These are phyloP conservation scores for Channa maculata DNA, from an alignment of 2,113 vertebrate species.

Conservation along the genomic window DNA sequence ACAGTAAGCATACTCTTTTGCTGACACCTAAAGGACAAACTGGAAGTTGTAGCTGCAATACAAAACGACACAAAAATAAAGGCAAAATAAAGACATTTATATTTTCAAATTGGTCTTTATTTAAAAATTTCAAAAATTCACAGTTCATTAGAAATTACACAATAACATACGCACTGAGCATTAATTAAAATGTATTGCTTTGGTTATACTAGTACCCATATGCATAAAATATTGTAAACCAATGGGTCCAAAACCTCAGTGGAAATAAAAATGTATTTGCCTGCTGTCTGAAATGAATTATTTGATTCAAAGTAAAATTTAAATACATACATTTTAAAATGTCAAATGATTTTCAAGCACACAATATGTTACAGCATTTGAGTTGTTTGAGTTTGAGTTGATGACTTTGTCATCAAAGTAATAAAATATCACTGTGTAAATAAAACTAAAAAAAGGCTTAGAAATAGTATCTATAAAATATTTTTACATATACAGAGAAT, in stretches of 20 bases:
- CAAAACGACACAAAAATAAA: neutral
- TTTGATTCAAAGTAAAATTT: slow-evolving; percentile 34
- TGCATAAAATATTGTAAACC: slow-evolving; percentile 52
- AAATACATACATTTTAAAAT: slow-evolving; percentile 28
- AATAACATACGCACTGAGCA: slow-evolving; percentile 56
- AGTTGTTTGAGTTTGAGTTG: no score
- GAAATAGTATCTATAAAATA: slow-evolving; percentile 65
- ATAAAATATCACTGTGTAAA: slow-evolving; percentile 48
- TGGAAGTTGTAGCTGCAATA: slow-evolving; percentile 48
- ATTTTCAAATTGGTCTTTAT: slow-evolving; percentile 66
- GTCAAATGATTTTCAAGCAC: slow-evolving; percentile 14
- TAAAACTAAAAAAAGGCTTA: slow-evolving; percentile 43
- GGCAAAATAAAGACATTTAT: neutral
- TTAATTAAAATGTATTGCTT: slow-evolving; percentile 61
- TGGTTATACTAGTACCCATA: slow-evolving; percentile 68
- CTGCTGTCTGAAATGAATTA: slow-evolving; percentile 1
- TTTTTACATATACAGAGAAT: slow-evolving; percentile 53
- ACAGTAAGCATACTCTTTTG: slow-evolving; percentile 52
- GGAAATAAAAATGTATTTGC: slow-evolving; percentile 3
- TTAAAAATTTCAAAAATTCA: slow-evolving; percentile 78
- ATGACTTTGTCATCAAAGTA: slow-evolving; percentile 31
- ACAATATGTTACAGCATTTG: slow-evolving; percentile 29
- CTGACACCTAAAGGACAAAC: slow-evolving; percentile 84
- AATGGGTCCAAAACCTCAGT: slow-evolving; percentile 17
- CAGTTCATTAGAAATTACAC: slow-evolving; percentile 74